Evolutionary conservation across 2,888 invertebrate genomes (phyloP), one percentile per base, ranked within the genome.

Genomic region (Timema podura): DNA sequence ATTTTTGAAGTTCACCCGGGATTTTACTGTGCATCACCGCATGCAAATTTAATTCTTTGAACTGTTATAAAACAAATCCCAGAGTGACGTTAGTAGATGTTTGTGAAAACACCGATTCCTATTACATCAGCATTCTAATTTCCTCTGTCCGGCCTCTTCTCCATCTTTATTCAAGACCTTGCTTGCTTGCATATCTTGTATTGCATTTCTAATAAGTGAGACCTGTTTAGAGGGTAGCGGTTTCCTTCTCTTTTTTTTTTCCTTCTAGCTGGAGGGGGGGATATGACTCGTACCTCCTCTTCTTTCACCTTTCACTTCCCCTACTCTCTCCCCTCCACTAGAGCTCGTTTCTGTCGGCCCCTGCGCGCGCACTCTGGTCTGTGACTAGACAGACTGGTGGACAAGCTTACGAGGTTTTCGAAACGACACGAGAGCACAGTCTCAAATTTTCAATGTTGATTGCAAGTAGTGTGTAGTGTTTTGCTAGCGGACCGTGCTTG

Each of bases 161-260:
- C 30, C 30, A 30, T 30, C 30, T 30, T 30, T 30, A 30, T 30
- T 30, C 3, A 30, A 30, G 30, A 30, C 30, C 30, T 30, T 30
- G 30, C 30, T 30, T 30, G 30, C 30, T 30, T 30, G 30, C 30
- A 30, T 30, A 30, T 30, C 30, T 30, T 3, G 30, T 3, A 30
- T 30, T 30, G 30, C 30, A 30, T 30, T 30, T 30, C 30, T 30
- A 61, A 61, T 61, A 45, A 61, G 61, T 61, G 61, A 30, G 61
- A 30, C 61, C 61, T 15, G 61, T 13, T 30, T 61, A 8, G 61
- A 61, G 61, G n/a, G 61, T 61, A 61, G 61, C 30, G 61, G 6
- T 6, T 30, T 13, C 11, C 30, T 30, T 30, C 30, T 30, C 30
- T 3, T 30, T 30, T 30, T 30, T 30, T 30, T 30, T 30, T 30